Base-by-base conservation (phyloP, 2,113 vertebrate genomes). In the Stigmatopora nigra region DNA sequence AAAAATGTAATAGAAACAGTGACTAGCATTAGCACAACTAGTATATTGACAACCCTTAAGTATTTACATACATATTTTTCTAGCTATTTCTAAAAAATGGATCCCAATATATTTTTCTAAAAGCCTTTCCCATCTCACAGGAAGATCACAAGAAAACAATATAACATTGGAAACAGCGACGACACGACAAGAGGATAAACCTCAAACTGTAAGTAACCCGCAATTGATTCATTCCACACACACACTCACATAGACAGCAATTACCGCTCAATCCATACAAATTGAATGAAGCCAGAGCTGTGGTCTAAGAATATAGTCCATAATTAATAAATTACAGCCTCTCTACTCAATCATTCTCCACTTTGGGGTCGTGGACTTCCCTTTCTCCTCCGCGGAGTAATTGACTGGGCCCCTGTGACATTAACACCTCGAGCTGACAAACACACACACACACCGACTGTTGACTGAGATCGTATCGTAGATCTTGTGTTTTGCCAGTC, bases 281-380 rank as follows among this genome's bases (percentile, higher is more conserved):
- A 87, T 82, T 88, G 85, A 87, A 88, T 87, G 80, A 87, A 84
- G 82, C 83, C 78, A 77, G 79, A 73, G 70, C 78, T 31, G 73
- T 58, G 72, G 82, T 86, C 79, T 87, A 79, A 85, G 82, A 87
- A 86, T 86, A 85, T 89, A 84, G 84, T 79, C 83, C 77, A 78
- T 86, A 84, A 89, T 88, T 86, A 89, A 88, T 89, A 88, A 89
- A 90, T 89, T 83, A 87, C 80, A 81, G 71, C 78, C 80, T 73
- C 80, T 89, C 83, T 70, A 84, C 80, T 89, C 80, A 74, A 86
- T 88, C 86, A 86, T 79, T 86, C 83, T 85, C 79, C 77, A 83
- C 81, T 85, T 82, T 78, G 77, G 83, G 79, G 22, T 53, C 19
- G 22, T 61, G 73, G 82, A 77, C 75, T 61, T 79, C 80, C 69